Conservation (phyloP, 1,140 invertebrate genomes). For the Trissolcus basalis region DNA sequence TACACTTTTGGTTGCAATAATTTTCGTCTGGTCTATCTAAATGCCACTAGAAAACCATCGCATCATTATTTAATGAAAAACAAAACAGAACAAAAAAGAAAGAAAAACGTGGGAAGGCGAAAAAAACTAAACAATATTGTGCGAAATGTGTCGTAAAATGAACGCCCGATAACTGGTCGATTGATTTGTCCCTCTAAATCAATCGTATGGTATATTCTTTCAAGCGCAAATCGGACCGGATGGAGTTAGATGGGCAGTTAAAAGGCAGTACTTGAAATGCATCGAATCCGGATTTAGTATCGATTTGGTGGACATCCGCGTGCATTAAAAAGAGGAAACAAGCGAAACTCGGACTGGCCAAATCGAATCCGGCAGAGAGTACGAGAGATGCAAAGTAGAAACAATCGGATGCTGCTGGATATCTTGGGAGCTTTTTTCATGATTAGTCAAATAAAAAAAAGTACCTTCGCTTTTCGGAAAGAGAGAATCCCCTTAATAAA, state of each 20-base stretch:
- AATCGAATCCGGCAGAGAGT: constrained; percentile 48
- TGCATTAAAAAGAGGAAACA: constrained; percentile 54
- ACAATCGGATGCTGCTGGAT: constrained; percentile 33
- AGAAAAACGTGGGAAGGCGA: constrained; percentile 6
- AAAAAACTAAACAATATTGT: constrained; percentile 37
- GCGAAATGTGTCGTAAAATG: constrained; percentile 51
- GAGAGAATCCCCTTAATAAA: not conserved
- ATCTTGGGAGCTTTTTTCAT: constrained; percentile 27
- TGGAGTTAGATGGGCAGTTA: constrained; percentile 59
- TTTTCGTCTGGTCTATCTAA: not conserved
- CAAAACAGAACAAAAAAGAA: no score
- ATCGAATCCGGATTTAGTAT: constrained; percentile 60
- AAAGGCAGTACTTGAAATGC: constrained; percentile 59
- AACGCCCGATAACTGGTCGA: constrained; percentile 37
- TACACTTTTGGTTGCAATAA: no score
- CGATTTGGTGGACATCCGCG: constrained; percentile 52
- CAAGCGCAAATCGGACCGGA: constrained; percentile 50
- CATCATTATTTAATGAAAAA: constrained; percentile 18
- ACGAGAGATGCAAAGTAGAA: constrained; percentile 36
- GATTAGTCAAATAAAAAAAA: constrained; percentile 21
- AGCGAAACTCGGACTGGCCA: constrained; percentile 36
- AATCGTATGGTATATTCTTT: constrained; percentile 55
- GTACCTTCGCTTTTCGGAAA: constrained; percentile 16
- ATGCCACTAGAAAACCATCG: constrained; percentile 36
- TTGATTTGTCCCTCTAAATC: constrained; percentile 53